phyloP scores from a whole-genome alignment of 2,113 vertebrate species.

The Archocentrus centrarchus region DNA sequence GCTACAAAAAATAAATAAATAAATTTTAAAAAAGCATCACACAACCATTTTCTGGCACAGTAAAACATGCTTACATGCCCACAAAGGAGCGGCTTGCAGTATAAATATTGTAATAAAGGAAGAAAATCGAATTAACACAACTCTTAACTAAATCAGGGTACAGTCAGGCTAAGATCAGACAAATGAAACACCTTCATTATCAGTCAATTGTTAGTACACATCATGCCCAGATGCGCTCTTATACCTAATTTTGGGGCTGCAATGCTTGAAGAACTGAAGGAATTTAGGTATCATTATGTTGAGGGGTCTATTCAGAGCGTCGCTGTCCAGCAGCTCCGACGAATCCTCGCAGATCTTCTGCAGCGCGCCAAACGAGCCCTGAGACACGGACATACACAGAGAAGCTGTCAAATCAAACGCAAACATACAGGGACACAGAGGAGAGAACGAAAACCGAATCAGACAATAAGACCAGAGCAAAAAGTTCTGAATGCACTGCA shows the following conservation, averaged over 20 bases:
- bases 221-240: constrained; percentile 42
- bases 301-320: constrained; percentile 92
- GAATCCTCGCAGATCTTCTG: constrained; percentile 98
- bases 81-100: not conserved
- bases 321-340: constrained; percentile 94
- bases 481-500: not conserved
- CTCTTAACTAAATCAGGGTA: not conserved
- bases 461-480: constrained; percentile 39
- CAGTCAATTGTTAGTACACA: constrained; percentile 50
- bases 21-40: too few relatives aligned
- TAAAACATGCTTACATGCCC: not conserved
- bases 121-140: not conserved
- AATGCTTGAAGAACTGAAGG: constrained; percentile 97
- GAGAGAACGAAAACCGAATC: constrained; percentile 65
- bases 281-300: constrained; percentile 98
- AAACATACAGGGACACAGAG: constrained; percentile 67
- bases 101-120: not conserved
- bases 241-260: constrained; percentile 96
- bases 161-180: not conserved
- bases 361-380: constrained; percentile 94
- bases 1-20: too few relatives aligned
- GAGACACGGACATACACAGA: constrained; percentile 69
- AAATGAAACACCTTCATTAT: too few relatives aligned
- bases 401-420: constrained; percentile 71
- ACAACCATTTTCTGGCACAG: too few relatives aligned